Base-by-base conservation (phyloP, 2,113 vertebrate genomes). In the Tapirus terrestris region DNA sequence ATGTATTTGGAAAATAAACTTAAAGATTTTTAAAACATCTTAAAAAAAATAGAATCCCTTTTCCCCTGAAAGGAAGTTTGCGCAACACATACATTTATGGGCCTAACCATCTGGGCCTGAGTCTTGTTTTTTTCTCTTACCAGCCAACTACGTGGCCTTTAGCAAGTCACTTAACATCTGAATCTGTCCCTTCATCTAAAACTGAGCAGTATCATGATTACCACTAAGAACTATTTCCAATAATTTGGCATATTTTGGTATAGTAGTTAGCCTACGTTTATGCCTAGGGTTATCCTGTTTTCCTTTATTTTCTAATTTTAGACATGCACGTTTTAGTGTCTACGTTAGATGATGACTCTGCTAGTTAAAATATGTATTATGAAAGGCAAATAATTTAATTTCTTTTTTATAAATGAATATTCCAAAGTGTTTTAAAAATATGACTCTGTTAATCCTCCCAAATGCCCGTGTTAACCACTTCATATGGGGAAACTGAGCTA, bases 1-100 rank as follows among this genome's bases (percentile, higher is more conserved):
- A 90, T 58, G 56, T 77, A 89, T 94, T 96, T 93, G 45, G 72
- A 94, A 96, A 98, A 91, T 89, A 94, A 92, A 95, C 77, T 80
- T 83, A 39, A 48, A 82, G 45, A 83, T 86, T 96, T 97, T 85
- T 68, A 92, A 92, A 92, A 94, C 68, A 90, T 95, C 92, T 82
- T 81, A 75, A 39, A 58, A 94, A 94, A 97, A 97, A 96, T 45
- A 85, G 76, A 91, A 58, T 91, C 70, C 53, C 56, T 96, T 86
- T 83, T 85, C 33, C 17, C 89, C 31, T 51, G 76, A 87, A 70
- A 95, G 60, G 68, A 97, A 96, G 91, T 85, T 96, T 95, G 39
- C 91, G 45, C 45, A 92, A 94, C 76, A 89, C 76, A 60, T 91
- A 68, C 80, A 91, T 95, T 94, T 94, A 91, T 96, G 90, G 94